Evolutionary conservation across 2,888 invertebrate genomes (phyloP), one percentile per base, ranked within the genome.

Genomic region (Monopis laevigella): DNA sequence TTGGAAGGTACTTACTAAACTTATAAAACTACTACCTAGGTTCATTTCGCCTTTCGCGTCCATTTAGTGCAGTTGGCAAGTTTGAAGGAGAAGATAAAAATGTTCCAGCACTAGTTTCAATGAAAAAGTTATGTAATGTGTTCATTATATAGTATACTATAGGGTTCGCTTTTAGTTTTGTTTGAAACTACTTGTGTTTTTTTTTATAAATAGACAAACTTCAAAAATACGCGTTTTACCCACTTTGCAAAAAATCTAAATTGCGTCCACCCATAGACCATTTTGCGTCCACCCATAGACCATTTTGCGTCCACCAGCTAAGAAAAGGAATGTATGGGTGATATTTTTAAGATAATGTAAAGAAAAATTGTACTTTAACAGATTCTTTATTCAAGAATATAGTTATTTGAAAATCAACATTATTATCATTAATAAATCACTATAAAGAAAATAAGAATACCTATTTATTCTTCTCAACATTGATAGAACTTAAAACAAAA

Each of bases 11-110:
- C n/a, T n/a, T n/a, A n/a, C n/a, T n/a, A n/a, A n/a, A n/a, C n/a
- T n/a, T n/a, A n/a, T n/a, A n/a, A n/a, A n/a, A n/a, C n/a, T n/a
- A n/a, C n/a, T 32, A 24, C 32, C 18, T 40, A 40, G 43, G 43
- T 45, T 47, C 40, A 45, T 45, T 47, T 45, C 43, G 44, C 43
- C 45, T 24, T 45, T 46, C 29, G 44, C 43, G 43, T 41, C 45
- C 45, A 45, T 24, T 46, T 46, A 49, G 44, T 45, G 46, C 42
- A 46, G 45, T 44, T 46, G 51, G 45, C 42, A 48, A 43, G 39
- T 45, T 47, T 40, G 46, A 46, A 12, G 29, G 40, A 13, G 41
- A 47, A 38, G 28, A 45, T 43, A 47, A 47, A 46, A 47, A 44
- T 45, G 41, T 30, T 38, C 36, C 29, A 39, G 43, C 28, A 43